Evolutionary conservation across 2,113 vertebrate genomes (phyloP).

Genomic region (human (Homo sapiens)): GRCh38 chr3:117446501-117447000

Average conservation of each 20-base stretch:
- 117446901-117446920: not conserved
- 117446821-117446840: not conserved
- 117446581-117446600: not conserved
- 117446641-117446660: not conserved
- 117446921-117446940: not conserved
- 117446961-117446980: not conserved
- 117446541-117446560: not conserved
- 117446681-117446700: not conserved
- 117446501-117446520: not conserved
- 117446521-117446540: not conserved
- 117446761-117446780: not conserved
- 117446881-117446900: slow-evolving; percentile 1
- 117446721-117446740: not conserved
- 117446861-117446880: not conserved
- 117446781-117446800: not conserved
- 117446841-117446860: not conserved
- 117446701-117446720: not conserved
- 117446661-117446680: not conserved
- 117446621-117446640: not conserved
- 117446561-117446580: not conserved
- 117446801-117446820: not conserved
- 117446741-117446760: not conserved
- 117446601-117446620: not conserved
- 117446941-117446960: not conserved
- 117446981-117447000: not conserved